Evolutionary conservation across 2,797 vertebrate species (phyloP), one percentile per base, ranked within the genome.

Genomic region (Alosa sapidissima): DNA sequence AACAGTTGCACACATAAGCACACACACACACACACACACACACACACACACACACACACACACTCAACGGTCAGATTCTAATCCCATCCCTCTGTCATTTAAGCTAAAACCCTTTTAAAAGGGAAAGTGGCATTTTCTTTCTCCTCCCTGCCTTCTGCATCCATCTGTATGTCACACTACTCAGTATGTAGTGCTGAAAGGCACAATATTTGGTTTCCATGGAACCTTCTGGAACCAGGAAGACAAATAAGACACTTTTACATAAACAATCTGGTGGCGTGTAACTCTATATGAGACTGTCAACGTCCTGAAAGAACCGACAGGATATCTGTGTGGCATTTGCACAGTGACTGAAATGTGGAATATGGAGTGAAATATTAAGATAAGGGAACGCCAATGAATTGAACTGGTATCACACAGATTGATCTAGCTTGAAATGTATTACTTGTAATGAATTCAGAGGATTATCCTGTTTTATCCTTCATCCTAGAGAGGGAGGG

Each of bases 361-460:
- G 60, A 65, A 65, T 11, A 65, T 78, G 72, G 72, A 78, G 36
- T 78, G 41, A 45, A 78, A 47, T 78, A 78, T 78, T 47, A 45
- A 45, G 72, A 78, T 78, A 78, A 78, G 36, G 41, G 41, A 45
- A 47, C 16, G 41, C 36, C 72, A 78, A 47, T 78, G 41, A 45
- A 78, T 45, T 78, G 36, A 47, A 78, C 14, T 78, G 7, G 21
- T 78, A 78, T 78, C 72, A 47, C 36, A 45, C 16, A 19, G 72
- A 78, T 78, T 78, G 72, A 78, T 78, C 72, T 78, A 78, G 36
- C 72, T 8, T 47, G 72, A 78, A 78, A 78, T 78, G 19, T 47
- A 78, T 78, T 78, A 78, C 41, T 78, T 47, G 72, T 47, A 78
- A 78, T 78, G 72, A 78, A 47, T 78, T 78, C 72, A 78, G 16